phyloP scores from a whole-genome alignment of 2,888 invertebrate genomes.

The Coleophora deauratella region DNA sequence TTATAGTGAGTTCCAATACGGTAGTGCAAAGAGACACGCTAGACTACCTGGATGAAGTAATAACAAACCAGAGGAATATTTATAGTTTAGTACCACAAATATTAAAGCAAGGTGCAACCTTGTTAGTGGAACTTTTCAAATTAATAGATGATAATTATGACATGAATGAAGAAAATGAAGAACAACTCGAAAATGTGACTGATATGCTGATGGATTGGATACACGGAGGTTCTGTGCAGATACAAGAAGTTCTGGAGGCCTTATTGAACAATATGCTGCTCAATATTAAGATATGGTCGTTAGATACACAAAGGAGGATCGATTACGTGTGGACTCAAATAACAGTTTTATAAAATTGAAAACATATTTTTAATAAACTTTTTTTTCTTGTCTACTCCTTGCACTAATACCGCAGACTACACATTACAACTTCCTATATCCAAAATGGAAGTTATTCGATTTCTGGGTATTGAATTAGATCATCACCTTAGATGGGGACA shows the following conservation, averaged over 20 bases:
- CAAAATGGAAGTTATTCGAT: too few relatives aligned
- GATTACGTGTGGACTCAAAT: conserved; percentile 30
- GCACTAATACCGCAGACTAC: too few relatives aligned
- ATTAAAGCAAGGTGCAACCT: conserved; percentile 21
- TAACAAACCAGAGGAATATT: conserved; percentile 27
- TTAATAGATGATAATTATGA: conserved; percentile 31
- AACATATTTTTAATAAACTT: background rate
- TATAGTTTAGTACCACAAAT: conserved; percentile 19
- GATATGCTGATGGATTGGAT: conserved; percentile 17
- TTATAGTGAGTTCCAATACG: conserved; percentile 19
- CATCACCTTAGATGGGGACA: too few relatives aligned
- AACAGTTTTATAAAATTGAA: conserved; percentile 14
- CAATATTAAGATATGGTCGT: conserved; percentile 35
- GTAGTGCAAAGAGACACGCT: conserved; percentile 31
- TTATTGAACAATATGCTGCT: conserved; percentile 31
- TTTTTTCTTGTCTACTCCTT: too few relatives aligned
- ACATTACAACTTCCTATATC: too few relatives aligned
- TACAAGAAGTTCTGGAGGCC: conserved; percentile 18
- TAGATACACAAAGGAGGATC: conserved; percentile 26
- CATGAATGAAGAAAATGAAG: conserved; percentile 25
- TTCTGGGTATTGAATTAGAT: too few relatives aligned
- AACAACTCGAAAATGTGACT: conserved; percentile 24
- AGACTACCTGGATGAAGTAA: conserved; percentile 37
- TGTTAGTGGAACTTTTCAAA: conserved; percentile 25
- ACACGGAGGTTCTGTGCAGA: conserved; percentile 2